These are phyloP conservation scores for Gortyna flavago DNA, from an alignment of 2,888 invertebrate genomes.

Conservation along the genomic window DNA sequence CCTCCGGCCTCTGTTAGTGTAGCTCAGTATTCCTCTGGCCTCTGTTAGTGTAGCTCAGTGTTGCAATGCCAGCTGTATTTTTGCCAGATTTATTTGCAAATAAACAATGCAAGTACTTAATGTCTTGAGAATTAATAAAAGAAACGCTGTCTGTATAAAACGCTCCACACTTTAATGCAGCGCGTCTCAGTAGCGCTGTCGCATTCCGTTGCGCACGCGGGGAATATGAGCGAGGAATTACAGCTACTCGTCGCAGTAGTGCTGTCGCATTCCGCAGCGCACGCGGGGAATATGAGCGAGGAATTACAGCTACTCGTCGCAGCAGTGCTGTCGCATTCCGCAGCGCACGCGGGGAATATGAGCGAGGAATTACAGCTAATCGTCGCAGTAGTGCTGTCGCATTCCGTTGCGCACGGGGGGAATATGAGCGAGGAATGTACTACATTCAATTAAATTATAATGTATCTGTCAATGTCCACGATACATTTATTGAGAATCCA, in stretches of 20 bases:
- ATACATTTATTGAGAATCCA: background rate
- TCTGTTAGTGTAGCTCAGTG: too few species aligned
- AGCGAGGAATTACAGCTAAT: background rate
- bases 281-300: background rate
- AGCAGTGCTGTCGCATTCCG: too few species aligned
- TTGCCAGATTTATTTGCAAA: slow-evolving; percentile 20
- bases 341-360: too few species aligned
- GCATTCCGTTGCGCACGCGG: background rate
- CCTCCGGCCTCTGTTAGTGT: too few species aligned
- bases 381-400: too few species aligned
- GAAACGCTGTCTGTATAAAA: slow-evolving; percentile 25
- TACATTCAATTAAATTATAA: background rate
- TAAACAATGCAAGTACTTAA: slow-evolving; percentile 38
- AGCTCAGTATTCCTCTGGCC: too few species aligned
- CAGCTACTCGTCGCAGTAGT: background rate
- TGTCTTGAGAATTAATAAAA: slow-evolving; percentile 39
- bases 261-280: background rate
- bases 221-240: too few species aligned
- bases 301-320: too few species aligned
- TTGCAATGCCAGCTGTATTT: slow-evolving; percentile 7
- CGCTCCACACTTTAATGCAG: slow-evolving; percentile 27
- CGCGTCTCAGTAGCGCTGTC: background rate
- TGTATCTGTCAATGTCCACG: background rate
- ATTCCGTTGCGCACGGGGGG: too few species aligned
- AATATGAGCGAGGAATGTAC: background rate